Evolutionary conservation across 2,113 vertebrate genomes (phyloP).

Genomic region (Hymenochirus boettgeri): DNA sequence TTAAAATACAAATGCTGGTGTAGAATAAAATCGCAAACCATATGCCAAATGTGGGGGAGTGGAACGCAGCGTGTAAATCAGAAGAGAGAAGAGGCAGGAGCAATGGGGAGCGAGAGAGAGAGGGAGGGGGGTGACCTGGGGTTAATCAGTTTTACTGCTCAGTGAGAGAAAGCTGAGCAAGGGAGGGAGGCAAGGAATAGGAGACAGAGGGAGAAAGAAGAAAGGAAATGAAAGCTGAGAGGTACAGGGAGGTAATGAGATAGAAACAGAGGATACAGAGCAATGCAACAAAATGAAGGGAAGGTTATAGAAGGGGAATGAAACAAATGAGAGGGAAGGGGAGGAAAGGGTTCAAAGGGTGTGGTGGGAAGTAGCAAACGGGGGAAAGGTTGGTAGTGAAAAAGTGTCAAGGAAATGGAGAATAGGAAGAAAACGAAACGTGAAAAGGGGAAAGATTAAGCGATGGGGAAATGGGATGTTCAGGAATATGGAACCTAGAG

Average conservation of each 20-base stretch:
- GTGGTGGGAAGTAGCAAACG: neutral
- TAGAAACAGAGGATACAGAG: slow-evolving; percentile 17
- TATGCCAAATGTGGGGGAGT: slow-evolving; percentile 88
- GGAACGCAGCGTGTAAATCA: slow-evolving; percentile 86
- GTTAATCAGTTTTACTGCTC: slow-evolving; percentile 96
- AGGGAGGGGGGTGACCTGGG: slow-evolving; percentile 81
- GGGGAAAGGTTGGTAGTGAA: neutral
- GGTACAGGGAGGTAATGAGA: neutral
- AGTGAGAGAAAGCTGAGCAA: slow-evolving; percentile 41
- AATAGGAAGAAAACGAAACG: neutral
- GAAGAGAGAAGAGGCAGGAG: slow-evolving; percentile 84
- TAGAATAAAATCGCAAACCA: slow-evolving; percentile 70
- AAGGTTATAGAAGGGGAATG: too few relatives aligned
- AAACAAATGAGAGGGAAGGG: neutral
- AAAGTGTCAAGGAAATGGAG: too few relatives aligned
- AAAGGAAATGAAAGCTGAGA: slow-evolving; percentile 6
- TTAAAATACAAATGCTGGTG: slow-evolving; percentile 38
- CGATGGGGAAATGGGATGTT: neutral
- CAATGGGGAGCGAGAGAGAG: slow-evolving; percentile 79
- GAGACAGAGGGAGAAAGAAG: slow-evolving; percentile 27
- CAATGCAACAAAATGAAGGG: neutral
- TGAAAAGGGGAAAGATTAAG: neutral
- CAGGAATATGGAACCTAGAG: too few relatives aligned
- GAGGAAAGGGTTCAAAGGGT: neutral
- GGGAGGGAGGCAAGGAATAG: slow-evolving; percentile 26